phyloP scores from a whole-genome alignment of 53 echinoderm and acorn worm species.

The Echinarachnius parma region DNA sequence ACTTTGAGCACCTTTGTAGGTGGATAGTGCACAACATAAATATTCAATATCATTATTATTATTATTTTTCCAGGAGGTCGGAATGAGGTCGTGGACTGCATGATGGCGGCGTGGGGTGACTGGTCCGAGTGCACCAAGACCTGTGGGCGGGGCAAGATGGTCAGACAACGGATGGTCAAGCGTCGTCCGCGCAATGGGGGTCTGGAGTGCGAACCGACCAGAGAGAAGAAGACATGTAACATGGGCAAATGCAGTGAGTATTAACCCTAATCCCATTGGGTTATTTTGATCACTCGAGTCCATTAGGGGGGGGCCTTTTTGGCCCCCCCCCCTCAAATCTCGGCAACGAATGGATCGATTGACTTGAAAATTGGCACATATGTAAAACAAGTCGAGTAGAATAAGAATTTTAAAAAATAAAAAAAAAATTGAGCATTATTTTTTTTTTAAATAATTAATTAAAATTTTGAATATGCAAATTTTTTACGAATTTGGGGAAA shows the following conservation, averaged over 20 bases:
- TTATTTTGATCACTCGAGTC: no score
- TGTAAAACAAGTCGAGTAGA: no score
- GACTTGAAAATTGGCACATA: no score
- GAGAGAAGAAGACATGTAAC: conserved; percentile 61
- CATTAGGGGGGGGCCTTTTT: no score
- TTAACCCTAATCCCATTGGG: neutral
- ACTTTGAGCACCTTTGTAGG: neutral
- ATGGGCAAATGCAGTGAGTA: conserved; percentile 69
- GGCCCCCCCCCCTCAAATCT: no score
- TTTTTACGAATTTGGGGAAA: no score
- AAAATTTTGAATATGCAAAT: no score
- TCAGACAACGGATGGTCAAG: conserved; percentile 75
- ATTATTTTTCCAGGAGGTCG: conserved; percentile 29
- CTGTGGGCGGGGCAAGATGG: conserved; percentile 88
- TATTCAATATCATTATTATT: neutral
- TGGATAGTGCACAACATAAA: no score
- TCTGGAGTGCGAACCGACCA: conserved; percentile 54
- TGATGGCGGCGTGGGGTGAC: conserved; percentile 75
- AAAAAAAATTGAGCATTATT: no score
- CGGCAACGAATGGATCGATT: no score
- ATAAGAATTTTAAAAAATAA: no score
- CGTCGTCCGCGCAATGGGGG: conserved; percentile 67
- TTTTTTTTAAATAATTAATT: no score
- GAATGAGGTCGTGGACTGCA: conserved; percentile 76
- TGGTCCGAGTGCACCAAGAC: conserved; percentile 82